Conservation (phyloP, 64 coral and sea anemone species). For the Orbicella faveolata region DNA sequence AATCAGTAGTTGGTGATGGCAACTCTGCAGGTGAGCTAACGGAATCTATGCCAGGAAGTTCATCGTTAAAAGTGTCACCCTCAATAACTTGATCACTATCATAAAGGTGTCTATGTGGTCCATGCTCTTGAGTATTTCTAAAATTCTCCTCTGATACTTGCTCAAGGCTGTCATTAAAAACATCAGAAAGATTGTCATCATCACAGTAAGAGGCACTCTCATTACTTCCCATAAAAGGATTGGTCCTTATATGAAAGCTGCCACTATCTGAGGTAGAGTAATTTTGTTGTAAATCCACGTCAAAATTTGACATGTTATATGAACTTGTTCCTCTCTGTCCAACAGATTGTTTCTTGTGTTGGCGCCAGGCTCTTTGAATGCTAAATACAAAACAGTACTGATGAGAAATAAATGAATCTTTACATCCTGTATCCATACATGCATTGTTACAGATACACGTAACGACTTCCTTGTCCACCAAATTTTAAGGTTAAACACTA, state of each 20-base stretch:
- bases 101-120: constrained; percentile 3
- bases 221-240: constrained; percentile 67
- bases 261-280: constrained; percentile 4
- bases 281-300: constrained; percentile 12
- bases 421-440: too few relatives aligned
- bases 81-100: constrained; percentile 26
- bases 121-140: constrained; percentile 20
- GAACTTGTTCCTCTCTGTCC: background rate
- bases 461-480: too few relatives aligned
- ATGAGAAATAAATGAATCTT: too few relatives aligned
- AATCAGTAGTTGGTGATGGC: constrained; percentile 89
- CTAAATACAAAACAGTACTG: constrained; percentile 31
- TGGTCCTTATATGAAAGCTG: constrained; percentile 74
- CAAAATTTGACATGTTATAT: constrained; percentile 51
- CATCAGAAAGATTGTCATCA: constrained; percentile 56
- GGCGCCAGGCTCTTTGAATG: constrained; percentile 96
- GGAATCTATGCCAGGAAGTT: constrained; percentile 46
- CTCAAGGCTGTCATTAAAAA: constrained; percentile 95
- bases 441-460: too few relatives aligned
- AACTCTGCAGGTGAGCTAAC: constrained; percentile 63
- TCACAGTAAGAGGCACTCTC: constrained; percentile 32
- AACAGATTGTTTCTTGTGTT: constrained; percentile 43
- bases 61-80: constrained; percentile 44
- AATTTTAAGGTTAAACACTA: too few relatives aligned
- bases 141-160: constrained; percentile 45